Base-by-base conservation (phyloP, 2,113 vertebrate species). In the Odontesthes bonariensis region DNA sequence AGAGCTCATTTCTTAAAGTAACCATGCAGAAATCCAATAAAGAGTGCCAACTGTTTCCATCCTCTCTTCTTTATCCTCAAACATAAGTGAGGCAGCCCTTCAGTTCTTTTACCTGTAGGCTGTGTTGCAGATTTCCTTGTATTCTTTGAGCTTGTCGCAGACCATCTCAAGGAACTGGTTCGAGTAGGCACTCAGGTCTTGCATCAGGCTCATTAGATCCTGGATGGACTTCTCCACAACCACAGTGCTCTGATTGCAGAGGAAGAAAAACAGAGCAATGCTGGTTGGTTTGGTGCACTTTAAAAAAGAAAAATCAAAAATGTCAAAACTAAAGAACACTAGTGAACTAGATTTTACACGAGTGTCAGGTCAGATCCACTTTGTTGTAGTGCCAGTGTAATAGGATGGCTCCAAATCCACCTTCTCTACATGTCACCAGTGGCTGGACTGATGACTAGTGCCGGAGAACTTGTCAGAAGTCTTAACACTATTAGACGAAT, bases 161-260 rank as follows among this genome's bases (percentile, higher is more conserved):
- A 99, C 96, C 98, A 99, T 99, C 93, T 96, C 94, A 46, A 99
- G 96, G 92, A 99, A 99, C 93, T 99, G 98, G 84, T 99, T 98
- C 0, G 97, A 99, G 82, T 99, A 99, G 0, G 98, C 95, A 1
- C 98, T 99, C 88, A 99, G 73, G 89, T 99, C 97, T 0, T 96
- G 96, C 98, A 99, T 99, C 57, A 99, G 93, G 86, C 93, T 96
- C 96, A 98, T 96, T 59, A 99, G 94, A 91, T 99, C 98, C 86
- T 99, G 98, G 42, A 99, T 95, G 0, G 96, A 98, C 92, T 99
- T 99, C 92, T 99, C 98, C 92, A 99, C 97, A 0, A 98, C 95
- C 60, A 99, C 96, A 0, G 98, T 97, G 91, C 97, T 99, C 98
- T 99, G 89, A 11, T 86, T 51, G 27, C 6, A 83, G 16, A 84